Base-by-base conservation (phyloP, 2,113 vertebrate genomes). In the Propithecus coquereli region DNA sequence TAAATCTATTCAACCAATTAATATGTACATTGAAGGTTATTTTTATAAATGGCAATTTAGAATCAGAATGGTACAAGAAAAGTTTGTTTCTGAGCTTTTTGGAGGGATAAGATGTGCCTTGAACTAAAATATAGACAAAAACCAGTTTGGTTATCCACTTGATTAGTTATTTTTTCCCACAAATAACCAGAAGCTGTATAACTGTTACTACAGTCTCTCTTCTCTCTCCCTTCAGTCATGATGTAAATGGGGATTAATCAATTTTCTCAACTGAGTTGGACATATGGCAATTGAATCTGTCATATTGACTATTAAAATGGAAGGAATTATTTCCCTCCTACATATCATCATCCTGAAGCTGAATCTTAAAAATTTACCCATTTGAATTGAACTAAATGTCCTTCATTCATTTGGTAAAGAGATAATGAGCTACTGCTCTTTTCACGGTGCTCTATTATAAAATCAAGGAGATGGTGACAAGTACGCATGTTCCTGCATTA, bases 381-480 rank as follows among this genome's bases (percentile, higher is more conserved):
- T 96, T 90, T 94, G 16, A 95, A 45, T 84, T 94, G 80, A 95
- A 94, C 87, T 54, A 50, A 59, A 81, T 83, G 57, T 0, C 11
- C 22, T 82, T 57, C 37, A 54, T 85, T 93, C 79, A 80, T 76
- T 92, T 54, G 79, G 54, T 90, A 85, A 94, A 86, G 95, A 96
- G 95, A 93, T 93, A 91, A 96, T 89, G 82, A 95, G 17, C 22
- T 85, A 81, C 79, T 63, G 54, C 54, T 74, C 22, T 96, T 91
- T 83, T 32, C 54, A 94, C 80, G 50, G 16, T 6, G 79, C 18
- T 89, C n/a, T 91, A 90, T 63, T 59, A 87, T 8, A 73, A 91
- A 91, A 95, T 83, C 71, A 91, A 87, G 63, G 87, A 89, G 79
- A 91, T 17, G 16, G 17, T 82, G 73, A 17, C 14, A 94, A 89